Conservation (phyloP, 2,888 invertebrate genomes). For the Tiphia femorata region DNA sequence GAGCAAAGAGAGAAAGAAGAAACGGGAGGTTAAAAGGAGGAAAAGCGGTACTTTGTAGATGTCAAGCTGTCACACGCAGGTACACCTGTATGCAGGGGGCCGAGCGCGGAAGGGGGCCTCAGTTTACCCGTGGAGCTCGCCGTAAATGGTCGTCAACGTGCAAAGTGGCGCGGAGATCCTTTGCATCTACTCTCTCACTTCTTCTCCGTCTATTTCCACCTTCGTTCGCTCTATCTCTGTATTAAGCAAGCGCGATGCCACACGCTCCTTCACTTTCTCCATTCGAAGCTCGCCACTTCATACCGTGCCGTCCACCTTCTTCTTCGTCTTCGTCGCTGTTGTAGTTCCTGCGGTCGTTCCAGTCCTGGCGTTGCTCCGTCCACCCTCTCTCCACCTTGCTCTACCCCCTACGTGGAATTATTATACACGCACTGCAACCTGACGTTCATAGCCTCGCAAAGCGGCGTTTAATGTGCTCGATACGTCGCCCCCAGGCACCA, state of each 20-base stretch:
- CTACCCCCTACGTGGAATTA: not conserved
- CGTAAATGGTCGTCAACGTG: conserved; percentile 32
- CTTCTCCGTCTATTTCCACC: conserved; percentile 1
- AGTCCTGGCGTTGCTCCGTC: no score
- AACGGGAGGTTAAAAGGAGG: conserved; percentile 24
- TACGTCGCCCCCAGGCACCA: no score
- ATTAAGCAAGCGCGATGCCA: not conserved
- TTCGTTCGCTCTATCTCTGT: not conserved
- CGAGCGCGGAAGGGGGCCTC: no score
- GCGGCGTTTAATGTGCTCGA: no score
- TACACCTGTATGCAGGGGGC: conserved; percentile 23
- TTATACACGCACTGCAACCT: not conserved
- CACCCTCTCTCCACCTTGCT: not conserved
- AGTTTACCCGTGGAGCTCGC: conserved; percentile 30
- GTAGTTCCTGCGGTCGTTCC: not conserved
- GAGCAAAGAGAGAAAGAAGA: not conserved
- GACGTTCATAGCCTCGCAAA: not conserved
- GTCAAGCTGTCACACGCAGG: conserved; percentile 42
- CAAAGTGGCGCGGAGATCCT: conserved; percentile 19
- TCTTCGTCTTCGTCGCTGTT: not conserved
- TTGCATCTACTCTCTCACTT: conserved; percentile 15
- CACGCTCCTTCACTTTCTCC: not conserved
- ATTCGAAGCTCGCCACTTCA: not conserved
- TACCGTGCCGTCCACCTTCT: not conserved
- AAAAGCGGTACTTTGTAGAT: conserved; percentile 34